phyloP scores from a whole-genome alignment of 2,797 vertebrate species.

The Ptychadena robeensis region DNA sequence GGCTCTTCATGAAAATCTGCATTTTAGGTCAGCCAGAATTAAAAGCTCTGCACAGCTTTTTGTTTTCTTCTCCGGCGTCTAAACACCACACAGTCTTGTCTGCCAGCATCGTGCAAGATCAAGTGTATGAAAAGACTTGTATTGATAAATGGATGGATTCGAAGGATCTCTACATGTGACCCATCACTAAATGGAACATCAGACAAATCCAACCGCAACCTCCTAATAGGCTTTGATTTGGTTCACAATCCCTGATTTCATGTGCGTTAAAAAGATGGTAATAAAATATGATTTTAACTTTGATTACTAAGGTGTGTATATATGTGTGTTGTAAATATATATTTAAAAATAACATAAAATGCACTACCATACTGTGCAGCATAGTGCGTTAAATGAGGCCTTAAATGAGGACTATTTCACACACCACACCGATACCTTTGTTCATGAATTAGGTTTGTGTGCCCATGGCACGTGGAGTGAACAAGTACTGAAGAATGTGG shows the following conservation, averaged over 20 bases:
- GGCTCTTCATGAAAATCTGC: constrained; percentile 61
- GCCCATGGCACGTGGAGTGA: too few relatives aligned
- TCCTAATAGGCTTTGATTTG: background rate
- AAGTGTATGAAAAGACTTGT: constrained; percentile 34
- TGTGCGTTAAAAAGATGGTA: background rate
- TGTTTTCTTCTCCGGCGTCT: constrained; percentile 40
- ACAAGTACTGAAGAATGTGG: too few relatives aligned
- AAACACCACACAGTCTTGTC: constrained; percentile 28
- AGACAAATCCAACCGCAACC: background rate
- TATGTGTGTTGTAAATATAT: too few relatives aligned
- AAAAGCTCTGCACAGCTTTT: constrained; percentile 61
- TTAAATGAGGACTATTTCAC: too few relatives aligned
- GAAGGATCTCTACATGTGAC: background rate
- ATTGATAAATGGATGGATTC: constrained; percentile 29
- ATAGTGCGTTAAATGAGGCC: too few relatives aligned
- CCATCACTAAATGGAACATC: constrained; percentile 6
- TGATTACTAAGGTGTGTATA: too few relatives aligned
- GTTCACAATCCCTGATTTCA: too few relatives aligned
- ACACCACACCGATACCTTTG: too few relatives aligned
- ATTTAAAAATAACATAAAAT: too few relatives aligned
- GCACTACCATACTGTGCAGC: too few relatives aligned
- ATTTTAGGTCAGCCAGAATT: constrained; percentile 57
- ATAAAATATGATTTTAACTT: too few relatives aligned
- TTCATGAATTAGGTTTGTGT: too few relatives aligned
- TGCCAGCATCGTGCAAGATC: constrained; percentile 25